phyloP scores from a whole-genome alignment of 2,797 vertebrate species.

The Acridotheres tristis region DNA sequence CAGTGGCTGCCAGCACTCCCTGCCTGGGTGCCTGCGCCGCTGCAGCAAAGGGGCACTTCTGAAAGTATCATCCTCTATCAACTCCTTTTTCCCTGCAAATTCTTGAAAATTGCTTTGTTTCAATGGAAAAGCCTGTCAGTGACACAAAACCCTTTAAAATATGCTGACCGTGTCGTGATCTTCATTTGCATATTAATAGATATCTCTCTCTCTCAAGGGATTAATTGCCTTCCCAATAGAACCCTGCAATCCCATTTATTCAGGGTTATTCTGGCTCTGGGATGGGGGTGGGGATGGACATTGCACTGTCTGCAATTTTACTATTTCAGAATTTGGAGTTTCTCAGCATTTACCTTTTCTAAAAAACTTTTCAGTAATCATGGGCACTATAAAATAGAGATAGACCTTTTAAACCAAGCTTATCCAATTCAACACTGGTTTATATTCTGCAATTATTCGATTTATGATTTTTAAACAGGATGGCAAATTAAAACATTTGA shows the following conservation, averaged over 20 bases:
- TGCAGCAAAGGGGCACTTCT: neutral
- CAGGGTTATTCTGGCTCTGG: neutral
- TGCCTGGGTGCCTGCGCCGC: accelerated
- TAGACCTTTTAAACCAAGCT: neutral
- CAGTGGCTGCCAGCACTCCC: neutral
- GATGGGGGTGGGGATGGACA: neutral
- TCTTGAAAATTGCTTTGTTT: neutral
- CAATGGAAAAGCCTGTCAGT: neutral
- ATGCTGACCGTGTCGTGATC: conserved; percentile 39
- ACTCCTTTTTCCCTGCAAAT: neutral
- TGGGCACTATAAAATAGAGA: neutral
- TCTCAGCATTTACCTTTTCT: neutral
- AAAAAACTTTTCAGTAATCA: neutral
- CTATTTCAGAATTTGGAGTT: neutral
- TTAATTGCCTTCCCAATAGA: conserved; percentile 47
- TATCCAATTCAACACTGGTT: neutral
- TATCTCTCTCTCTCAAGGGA: neutral
- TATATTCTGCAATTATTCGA: conserved; percentile 19
- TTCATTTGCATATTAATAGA: conserved; percentile 56
- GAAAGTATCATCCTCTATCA: neutral
- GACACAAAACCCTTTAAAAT: conserved; percentile 6
- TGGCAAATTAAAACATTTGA: conserved; percentile 10
- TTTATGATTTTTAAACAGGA: conserved; percentile 16
- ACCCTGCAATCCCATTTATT: neutral
- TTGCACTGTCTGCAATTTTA: neutral